Evolutionary conservation across 2,113 vertebrate species (phyloP).

Genomic region (Brienomyrus brachyistius): DNA sequence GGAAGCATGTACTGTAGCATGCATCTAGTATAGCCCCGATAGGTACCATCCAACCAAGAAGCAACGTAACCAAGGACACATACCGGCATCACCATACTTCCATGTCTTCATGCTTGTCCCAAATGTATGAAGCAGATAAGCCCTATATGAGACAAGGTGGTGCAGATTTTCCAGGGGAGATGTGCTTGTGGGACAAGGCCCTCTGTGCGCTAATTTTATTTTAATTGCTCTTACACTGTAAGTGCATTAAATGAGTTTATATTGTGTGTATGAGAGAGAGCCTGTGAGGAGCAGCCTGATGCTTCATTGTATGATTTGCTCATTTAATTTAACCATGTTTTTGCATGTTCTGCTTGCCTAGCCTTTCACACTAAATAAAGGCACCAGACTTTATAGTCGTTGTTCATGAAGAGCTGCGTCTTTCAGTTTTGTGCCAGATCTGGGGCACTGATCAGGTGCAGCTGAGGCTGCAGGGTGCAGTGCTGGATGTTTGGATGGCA

Average conservation of each 20-base stretch:
- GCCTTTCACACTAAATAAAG: background rate
- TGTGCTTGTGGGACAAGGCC: background rate
- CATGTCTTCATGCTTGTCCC: background rate
- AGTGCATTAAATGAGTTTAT: background rate
- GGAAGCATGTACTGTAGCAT: too few relatives aligned
- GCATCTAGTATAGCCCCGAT: too few relatives aligned
- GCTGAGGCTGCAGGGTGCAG: too few relatives aligned
- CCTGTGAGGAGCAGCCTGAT: background rate
- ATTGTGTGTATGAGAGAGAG: background rate
- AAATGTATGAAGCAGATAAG: background rate
- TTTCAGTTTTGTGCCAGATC: background rate
- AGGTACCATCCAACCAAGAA: background rate
- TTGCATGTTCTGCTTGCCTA: background rate
- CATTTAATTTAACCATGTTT: background rate
- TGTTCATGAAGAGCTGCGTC: background rate
- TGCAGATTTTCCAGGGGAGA: background rate
- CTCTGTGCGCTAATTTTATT: background rate
- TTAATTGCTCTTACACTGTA: background rate
- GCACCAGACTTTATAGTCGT: background rate
- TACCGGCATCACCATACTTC: background rate
- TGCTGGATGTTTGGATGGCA: background rate
- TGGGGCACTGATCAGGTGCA: too few relatives aligned
- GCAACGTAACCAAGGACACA: background rate
- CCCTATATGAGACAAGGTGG: background rate
- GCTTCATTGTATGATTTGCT: background rate